Percentiles rank a stretch among this genome's conserved stretches.
Evolutionary conservation across 1,140 invertebrate species (phyloP).

Genomic region (Dinoponera quadriceps): DNA sequence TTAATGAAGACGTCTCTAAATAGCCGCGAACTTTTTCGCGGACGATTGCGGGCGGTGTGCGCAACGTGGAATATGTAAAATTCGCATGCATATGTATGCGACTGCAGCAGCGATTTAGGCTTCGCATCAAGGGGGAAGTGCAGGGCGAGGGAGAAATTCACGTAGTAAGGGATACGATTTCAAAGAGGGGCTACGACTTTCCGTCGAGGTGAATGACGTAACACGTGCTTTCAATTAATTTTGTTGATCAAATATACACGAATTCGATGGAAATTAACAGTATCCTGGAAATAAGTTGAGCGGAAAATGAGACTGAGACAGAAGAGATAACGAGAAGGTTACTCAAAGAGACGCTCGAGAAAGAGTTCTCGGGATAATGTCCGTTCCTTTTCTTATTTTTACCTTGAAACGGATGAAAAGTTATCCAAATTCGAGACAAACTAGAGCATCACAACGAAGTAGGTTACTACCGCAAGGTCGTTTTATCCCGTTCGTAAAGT

Average conservation of each 20-base stretch:
- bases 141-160: not conserved
- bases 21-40: not conserved
- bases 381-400: not conserved
- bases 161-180: not conserved
- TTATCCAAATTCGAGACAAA: slow-evolving; percentile 25
- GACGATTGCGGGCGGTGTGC: not conserved
- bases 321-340: not conserved
- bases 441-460: not conserved
- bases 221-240: too few relatives aligned
- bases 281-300: not conserved
- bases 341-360: not conserved
- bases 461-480: not conserved
- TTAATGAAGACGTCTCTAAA: not conserved
- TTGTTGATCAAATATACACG: too few relatives aligned
- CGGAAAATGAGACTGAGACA: not conserved
- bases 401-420: not conserved
- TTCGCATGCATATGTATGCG: slow-evolving; percentile 68
- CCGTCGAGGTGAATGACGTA: too few relatives aligned
- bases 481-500: slow-evolving; percentile 19
- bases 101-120: slow-evolving; percentile 5
- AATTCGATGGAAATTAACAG: too few relatives aligned
- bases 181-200: too few relatives aligned
- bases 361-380: not conserved
- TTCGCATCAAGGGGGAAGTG: not conserved
- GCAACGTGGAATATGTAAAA: slow-evolving; percentile 71